These are phyloP conservation scores for Camponotus vicinus DNA, from an alignment of 1,140 invertebrate genomes.

Conservation along the genomic window DNA sequence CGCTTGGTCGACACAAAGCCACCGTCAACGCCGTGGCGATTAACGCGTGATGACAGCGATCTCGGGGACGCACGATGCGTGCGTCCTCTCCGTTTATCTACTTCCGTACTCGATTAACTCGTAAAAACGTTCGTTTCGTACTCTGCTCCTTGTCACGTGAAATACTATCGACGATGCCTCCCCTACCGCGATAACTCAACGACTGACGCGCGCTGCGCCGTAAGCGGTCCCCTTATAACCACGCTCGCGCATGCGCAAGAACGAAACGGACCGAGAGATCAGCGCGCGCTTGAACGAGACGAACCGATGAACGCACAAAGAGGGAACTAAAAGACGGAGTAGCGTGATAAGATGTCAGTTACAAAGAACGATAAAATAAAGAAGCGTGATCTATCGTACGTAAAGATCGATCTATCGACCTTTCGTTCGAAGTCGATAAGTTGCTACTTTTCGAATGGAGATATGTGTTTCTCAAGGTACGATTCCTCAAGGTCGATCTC, in stretches of 20 bases:
- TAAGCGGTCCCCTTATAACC: constrained; percentile 59
- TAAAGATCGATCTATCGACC: too few relatives aligned
- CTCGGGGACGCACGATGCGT: constrained; percentile 24
- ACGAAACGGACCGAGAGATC: neutral
- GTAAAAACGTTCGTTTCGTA: neutral
- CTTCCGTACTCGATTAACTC: constrained; percentile 11
- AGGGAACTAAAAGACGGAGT: constrained; percentile 1
- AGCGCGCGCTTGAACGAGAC: too few relatives aligned
- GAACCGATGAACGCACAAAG: neutral
- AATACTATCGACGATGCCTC: too few relatives aligned
- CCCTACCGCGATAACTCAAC: neutral
- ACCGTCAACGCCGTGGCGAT: constrained; percentile 5
- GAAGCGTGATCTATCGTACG: neutral
- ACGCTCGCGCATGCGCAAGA: neutral
- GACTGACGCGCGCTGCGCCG: constrained; percentile 49
- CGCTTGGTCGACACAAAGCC: constrained; percentile 43
- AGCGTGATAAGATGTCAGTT: neutral
- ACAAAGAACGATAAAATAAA: neutral
- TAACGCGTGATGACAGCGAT: neutral
- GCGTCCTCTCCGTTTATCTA: neutral
- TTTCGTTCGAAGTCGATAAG: constrained; percentile 33
- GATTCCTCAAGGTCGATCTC: neutral
- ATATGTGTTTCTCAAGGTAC: neutral
- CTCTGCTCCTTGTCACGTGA: neutral
- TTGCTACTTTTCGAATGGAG: constrained; percentile 22